phyloP scores from a whole-genome alignment of 2,888 invertebrate species.

The Agrilus cyanescens region DNA sequence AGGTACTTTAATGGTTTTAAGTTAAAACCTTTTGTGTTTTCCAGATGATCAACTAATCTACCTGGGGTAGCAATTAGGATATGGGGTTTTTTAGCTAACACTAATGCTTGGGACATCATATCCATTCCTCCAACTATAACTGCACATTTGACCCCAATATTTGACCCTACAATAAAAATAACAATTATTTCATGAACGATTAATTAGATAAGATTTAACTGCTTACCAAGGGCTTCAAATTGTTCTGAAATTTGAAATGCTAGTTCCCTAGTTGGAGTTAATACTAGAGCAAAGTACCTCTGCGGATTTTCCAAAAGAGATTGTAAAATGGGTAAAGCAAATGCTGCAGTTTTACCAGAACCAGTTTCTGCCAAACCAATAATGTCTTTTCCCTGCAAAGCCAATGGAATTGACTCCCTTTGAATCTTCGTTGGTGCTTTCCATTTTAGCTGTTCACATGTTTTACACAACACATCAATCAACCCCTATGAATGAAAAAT shows the following conservation, averaged over 20 bases:
- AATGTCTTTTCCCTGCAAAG: conserved; percentile 69
- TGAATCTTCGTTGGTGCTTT: conserved; percentile 90
- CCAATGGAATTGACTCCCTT: conserved; percentile 82
- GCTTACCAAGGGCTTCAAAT: conserved; percentile 85
- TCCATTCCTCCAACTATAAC: conserved; percentile 99
- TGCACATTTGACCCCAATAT: conserved; percentile 88
- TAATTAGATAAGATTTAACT: neutral
- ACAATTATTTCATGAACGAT: conserved; percentile 7
- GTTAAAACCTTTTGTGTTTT: conserved; percentile 97
- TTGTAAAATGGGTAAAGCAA: conserved; percentile 92
- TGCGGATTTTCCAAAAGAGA: conserved; percentile 83
- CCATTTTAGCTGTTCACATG: conserved; percentile 91
- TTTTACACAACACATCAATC: conserved; percentile 79
- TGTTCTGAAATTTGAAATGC: conserved; percentile 99
- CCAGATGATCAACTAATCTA: conserved; percentile 86
- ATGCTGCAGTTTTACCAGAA: conserved; percentile 95
- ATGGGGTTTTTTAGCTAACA: conserved; percentile 91
- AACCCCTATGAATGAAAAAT: conserved; percentile 56
- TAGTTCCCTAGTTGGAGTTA: conserved; percentile 95
- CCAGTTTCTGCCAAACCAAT: conserved; percentile 68
- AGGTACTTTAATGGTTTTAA: conserved; percentile 77
- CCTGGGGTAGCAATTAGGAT: conserved; percentile 96
- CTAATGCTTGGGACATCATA: conserved; percentile 87
- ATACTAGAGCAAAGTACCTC: conserved; percentile 80
- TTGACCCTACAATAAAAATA: conserved; percentile 46